Base-by-base conservation (phyloP, 2,113 vertebrate genomes). In the Tenrec ecaudatus region DNA sequence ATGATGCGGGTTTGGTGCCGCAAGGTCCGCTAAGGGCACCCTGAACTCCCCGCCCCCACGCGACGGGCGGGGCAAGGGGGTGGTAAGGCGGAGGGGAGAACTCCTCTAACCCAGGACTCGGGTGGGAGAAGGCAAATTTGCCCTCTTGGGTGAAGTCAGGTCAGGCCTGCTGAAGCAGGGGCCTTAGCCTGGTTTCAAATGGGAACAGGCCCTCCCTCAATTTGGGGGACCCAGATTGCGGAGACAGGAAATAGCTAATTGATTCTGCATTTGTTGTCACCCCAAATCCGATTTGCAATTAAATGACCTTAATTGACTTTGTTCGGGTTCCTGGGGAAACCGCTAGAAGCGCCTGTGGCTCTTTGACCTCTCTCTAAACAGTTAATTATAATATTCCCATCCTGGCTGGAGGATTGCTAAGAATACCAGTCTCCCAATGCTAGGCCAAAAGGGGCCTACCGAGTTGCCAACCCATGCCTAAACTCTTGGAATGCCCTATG, bases 261-360 rank as follows among this genome's bases (percentile, higher is more conserved):
- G 82, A 82, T 88, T 88, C 71, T 83, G 33, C 62, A 94, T 58
- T 84, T 82, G 62, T 86, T 95, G 73, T 94, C 93, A 92, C 58
- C 84, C 82, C 82, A 88, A 83, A 92, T 92, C 88, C 29, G 68
- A 95, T 91, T 93, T 91, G 36, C 90, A 95, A 95, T 95, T 90
- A 94, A 95, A 91, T 94, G 96, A 96, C 95, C 96, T 96, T 95
- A 95, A 90, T 80, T 96, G 97, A 96, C 96, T 96, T 97, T 97
- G 94, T 92, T 58, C 2, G 19, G 77, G 62, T 95, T 95, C 73
- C 90, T 92, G 57, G 68, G 81, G 40, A 92, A 96, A 85, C 17
- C 2, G 68, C 92, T 92, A 77, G 87, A 76, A 95, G 77, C 17
- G 47, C 90, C 88, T 93, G 78, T 9, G 22, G 81, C 88, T 94